These are phyloP conservation scores for Chaenodraco wilsoni DNA, from an alignment of 2,797 vertebrate species.

Conservation along the genomic window DNA sequence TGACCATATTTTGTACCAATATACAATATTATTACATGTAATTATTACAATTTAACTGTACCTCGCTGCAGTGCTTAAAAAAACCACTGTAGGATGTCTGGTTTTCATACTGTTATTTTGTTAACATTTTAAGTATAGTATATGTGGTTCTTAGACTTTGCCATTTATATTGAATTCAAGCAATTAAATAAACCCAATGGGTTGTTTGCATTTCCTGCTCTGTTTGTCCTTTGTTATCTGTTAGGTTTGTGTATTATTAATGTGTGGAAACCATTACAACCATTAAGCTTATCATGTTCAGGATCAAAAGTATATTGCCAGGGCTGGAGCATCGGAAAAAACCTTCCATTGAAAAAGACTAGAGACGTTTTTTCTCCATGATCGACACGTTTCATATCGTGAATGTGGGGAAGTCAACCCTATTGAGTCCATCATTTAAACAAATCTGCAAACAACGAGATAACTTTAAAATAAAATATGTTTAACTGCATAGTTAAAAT, in stretches of 20 bases:
- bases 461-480: neutral
- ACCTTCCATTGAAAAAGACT: neutral
- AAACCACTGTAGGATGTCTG: no score
- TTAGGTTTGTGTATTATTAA: no score
- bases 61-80: no score
- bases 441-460: neutral
- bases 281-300: neutral
- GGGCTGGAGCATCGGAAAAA: neutral
- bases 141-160: no score
- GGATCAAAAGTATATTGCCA: neutral
- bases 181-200: no score
- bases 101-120: no score
- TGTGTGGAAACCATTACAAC: no score
- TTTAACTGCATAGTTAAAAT: neutral
- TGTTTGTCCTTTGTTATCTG: no score
- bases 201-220: no score
- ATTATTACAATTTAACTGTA: neutral
- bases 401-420: neutral
- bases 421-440: neutral
- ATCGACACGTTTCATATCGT: neutral
- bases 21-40: neutral
- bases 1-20: neutral
- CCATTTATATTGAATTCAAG: no score
- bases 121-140: no score
- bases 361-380: neutral